phyloP scores from a whole-genome alignment of 2,888 invertebrate species.

The Nowickia ferox region DNA sequence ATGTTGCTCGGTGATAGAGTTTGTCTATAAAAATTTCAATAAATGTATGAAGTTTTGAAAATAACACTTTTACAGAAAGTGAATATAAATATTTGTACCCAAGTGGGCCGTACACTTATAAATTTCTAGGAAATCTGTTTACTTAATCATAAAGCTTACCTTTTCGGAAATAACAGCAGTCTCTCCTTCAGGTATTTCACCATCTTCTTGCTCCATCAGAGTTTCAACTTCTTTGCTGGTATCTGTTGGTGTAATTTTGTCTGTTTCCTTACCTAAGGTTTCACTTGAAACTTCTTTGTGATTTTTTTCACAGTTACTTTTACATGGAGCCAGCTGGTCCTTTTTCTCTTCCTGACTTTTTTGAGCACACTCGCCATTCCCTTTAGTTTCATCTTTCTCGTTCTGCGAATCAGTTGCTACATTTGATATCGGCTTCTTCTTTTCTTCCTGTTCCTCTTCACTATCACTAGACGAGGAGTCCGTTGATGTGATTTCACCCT shows the following conservation, averaged over 20 bases:
- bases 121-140: too few relatives aligned
- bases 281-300: not conserved
- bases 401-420: not conserved
- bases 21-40: slow-evolving; percentile 19
- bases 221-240: not conserved
- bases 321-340: not conserved
- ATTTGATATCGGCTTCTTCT: not conserved
- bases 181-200: slow-evolving; percentile 30
- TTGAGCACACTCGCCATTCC: not conserved
- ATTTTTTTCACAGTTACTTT: not conserved
- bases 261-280: not conserved
- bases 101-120: too few relatives aligned
- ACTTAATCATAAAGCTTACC: slow-evolving; percentile 3
- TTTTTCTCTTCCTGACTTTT: not conserved
- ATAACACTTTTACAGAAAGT: not conserved
- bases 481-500: slow-evolving; percentile 52
- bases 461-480: slow-evolving; percentile 47
- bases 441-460: slow-evolving; percentile 34
- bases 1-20: not conserved
- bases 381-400: not conserved
- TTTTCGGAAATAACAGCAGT: not conserved
- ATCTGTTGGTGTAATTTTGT: not conserved
- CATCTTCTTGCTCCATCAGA: slow-evolving; percentile 25
- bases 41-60: not conserved
- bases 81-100: not conserved